Evolutionary conservation across 2,113 vertebrate species (phyloP).

Genomic region (Thunnus maccoyii): DNA sequence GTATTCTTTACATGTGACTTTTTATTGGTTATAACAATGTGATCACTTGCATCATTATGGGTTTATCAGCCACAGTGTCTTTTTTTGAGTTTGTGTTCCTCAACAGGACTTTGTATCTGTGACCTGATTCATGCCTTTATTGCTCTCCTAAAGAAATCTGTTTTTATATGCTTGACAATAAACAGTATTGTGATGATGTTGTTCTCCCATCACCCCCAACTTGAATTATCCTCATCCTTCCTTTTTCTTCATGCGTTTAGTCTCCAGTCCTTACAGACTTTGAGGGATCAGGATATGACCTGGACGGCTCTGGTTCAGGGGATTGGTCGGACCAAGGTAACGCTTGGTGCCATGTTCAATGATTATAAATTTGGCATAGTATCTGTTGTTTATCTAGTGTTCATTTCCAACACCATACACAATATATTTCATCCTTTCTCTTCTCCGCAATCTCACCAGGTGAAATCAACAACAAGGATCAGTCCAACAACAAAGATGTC

Average conservation of each 20-base stretch:
- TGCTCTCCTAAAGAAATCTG: conserved; percentile 5
- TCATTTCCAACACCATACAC: not conserved
- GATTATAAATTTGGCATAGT: not conserved
- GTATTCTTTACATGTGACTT: conserved; percentile 2
- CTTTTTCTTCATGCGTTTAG: conserved; percentile 30
- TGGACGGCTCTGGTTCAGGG: conserved; percentile 83
- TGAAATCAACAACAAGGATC: not conserved
- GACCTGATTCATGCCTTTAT: conserved; percentile 31
- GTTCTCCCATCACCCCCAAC: not conserved
- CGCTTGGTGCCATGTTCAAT: not conserved
- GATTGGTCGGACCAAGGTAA: conserved; percentile 59
- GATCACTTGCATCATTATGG: not conserved
- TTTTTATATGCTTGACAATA: conserved; percentile 13
- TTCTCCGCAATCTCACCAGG: not conserved
- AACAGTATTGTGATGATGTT: not conserved
- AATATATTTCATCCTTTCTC: not conserved
- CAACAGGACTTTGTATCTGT: conserved; percentile 53
- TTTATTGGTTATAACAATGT: conserved; percentile 36
- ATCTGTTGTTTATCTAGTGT: not conserved
- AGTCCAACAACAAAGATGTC: not conserved
- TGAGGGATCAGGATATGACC: conserved; percentile 86
- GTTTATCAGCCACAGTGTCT: conserved; percentile 15
- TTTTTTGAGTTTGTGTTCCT: not conserved
- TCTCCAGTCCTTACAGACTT: conserved; percentile 76
- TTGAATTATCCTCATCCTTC: not conserved